A percentile compares a stretch with the other conserved stretches of the same genome.
These are phyloP conservation scores for Coregonus suidteri DNA, from an alignment of 2,797 vertebrate species.

Conservation along the genomic window DNA sequence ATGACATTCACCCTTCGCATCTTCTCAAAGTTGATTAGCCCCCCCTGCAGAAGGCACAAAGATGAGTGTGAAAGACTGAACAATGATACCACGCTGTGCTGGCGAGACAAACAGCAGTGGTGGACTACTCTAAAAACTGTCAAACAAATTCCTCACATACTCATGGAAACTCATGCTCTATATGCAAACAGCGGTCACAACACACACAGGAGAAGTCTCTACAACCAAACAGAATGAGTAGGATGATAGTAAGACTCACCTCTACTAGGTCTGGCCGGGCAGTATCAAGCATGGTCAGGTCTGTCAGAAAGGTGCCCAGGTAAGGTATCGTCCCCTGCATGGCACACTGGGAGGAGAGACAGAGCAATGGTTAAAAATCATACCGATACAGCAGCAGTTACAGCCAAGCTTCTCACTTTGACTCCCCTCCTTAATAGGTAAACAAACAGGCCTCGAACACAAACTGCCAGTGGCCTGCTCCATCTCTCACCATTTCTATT, in stretches of 20 bases:
- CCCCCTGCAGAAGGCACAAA: constrained; percentile 80
- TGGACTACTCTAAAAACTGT: constrained; percentile 37
- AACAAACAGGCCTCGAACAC: not conserved
- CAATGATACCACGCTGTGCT: constrained; percentile 36
- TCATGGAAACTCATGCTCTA: constrained; percentile 49
- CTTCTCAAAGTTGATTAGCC: constrained; percentile 96
- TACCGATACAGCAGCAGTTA: not conserved
- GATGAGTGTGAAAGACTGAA: constrained; percentile 53
- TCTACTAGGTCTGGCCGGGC: constrained; percentile 89
- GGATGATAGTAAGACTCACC: constrained; percentile 65
- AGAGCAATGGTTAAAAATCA: not conserved
- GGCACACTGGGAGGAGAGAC: constrained; percentile 78
- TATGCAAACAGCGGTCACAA: constrained; percentile 27
- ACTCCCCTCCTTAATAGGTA: not conserved
- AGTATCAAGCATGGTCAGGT: constrained; percentile 92
- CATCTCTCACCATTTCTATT: constrained; percentile 86
- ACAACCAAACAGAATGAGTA: constrained; percentile 32
- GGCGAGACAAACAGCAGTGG: not conserved
- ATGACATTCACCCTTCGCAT: constrained; percentile 84
- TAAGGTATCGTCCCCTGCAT: constrained; percentile 96
- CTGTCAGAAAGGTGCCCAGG: constrained; percentile 91
- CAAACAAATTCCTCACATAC: constrained; percentile 43
- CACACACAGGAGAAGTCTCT: constrained; percentile 1
- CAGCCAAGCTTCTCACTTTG: not conserved
- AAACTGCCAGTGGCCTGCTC: not conserved